Evolutionary conservation across 2,797 vertebrate genomes (phyloP), one percentile per base, ranked within the genome.

Genomic region (Allobates femoralis): DNA sequence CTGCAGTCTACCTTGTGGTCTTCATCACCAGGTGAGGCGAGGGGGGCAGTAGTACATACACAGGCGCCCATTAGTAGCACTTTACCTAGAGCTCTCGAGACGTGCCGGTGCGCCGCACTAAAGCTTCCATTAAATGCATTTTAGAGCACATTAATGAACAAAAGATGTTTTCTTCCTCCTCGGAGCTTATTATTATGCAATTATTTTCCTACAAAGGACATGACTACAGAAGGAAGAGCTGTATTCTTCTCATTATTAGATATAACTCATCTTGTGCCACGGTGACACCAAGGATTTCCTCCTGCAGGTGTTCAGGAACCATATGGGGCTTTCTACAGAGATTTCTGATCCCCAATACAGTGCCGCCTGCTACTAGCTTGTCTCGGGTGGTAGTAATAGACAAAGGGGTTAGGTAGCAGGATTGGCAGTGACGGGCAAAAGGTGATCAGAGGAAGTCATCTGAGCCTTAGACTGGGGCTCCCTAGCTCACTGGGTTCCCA

Each of bases 131-230:
- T 82, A 71, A 50, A 53, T 15, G 28, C 32, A 55, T 71, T 67
- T 82, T 2, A 71, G 28, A 71, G 37, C 28, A 15, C 46, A 71
- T 71, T 69, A 53, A 67, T n/a, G 30, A 34, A 82, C 66, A 82
- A 69, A 79, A 56, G 50, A 71, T 16, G 37, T 21, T 69, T 53
- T 55, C 21, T 71, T 78, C 37, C 23, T 73, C 69, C 30, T 28
- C 30, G 50, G 53, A 23, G 46, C 14, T 32, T 41, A 32, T 71
- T 55, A 37, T 34, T 56, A 71, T 71, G 80, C 51, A 56, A 53
- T 82, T 82, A 82, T 56, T 23, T 67, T 81, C 46, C 28, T 53
- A 6, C 79, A 51, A 81, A 46, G 79, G 32, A 56, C 14, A 69
- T 69, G 30, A n/a, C 46, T 30, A 8, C 3, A 67, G 60, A 37